phyloP scores from a whole-genome alignment of 1,140 invertebrate genomes.

The Fragariocoptes setiger region DNA sequence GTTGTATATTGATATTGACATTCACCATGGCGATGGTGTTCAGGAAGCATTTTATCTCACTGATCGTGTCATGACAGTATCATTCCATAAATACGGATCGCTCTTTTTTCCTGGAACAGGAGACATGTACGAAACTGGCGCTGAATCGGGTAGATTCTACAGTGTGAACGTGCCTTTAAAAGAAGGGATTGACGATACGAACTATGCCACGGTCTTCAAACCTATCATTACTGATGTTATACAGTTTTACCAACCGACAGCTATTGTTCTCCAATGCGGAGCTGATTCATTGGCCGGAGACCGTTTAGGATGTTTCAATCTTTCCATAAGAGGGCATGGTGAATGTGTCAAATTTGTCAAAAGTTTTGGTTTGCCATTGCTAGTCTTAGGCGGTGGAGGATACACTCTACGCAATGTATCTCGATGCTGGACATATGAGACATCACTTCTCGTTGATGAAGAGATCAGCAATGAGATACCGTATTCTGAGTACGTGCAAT shows the following conservation, averaged over 20 bases:
- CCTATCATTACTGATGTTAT: conserved; percentile 72
- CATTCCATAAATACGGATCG: conserved; percentile 94
- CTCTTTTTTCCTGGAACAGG: conserved; percentile 72
- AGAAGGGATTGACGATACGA: conserved; percentile 68
- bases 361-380: conserved; percentile 59
- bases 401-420: conserved; percentile 93
- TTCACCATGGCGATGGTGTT: conserved; percentile 96
- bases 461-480: conserved; percentile 67
- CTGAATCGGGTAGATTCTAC: conserved; percentile 67
- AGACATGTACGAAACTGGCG: conserved; percentile 89
- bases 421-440: conserved; percentile 95
- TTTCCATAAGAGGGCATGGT: conserved; percentile 60
- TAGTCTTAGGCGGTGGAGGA: conserved; percentile 81
- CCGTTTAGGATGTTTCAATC: conserved; percentile 53
- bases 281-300: conserved; percentile 89
- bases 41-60: conserved; percentile 97
- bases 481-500: conserved; percentile 61
- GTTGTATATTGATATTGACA: conserved; percentile 95
- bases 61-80: conserved; percentile 95
- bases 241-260: conserved; percentile 81
- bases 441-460: conserved; percentile 62
- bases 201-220: conserved; percentile 66
- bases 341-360: conserved; percentile 92
- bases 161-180: conserved; percentile 85
- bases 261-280: conserved; percentile 88